Evolutionary conservation across 2,797 vertebrate genomes (phyloP).

Genomic region (Lemur catta): DNA sequence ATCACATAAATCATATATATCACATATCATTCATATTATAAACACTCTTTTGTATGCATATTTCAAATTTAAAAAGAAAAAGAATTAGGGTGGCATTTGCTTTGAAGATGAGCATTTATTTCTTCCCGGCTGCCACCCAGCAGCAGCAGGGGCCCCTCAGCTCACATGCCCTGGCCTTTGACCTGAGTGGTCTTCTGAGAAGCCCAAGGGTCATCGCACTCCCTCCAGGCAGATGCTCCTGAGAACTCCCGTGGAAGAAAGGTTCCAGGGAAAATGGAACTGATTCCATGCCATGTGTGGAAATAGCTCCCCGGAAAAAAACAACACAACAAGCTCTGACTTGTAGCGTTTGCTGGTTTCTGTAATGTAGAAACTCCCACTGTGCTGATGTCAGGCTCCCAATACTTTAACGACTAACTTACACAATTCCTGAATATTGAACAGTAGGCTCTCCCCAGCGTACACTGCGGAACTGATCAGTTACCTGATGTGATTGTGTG

Average conservation of each 20-base stretch:
- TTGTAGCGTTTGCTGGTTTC: background rate
- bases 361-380: background rate
- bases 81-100: background rate
- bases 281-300: too few relatives aligned
- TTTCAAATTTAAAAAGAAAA: background rate
- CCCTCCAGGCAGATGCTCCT: background rate
- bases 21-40: background rate
- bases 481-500: background rate
- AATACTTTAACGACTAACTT: background rate
- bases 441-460: background rate
- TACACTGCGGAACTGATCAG: background rate
- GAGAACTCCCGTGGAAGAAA: background rate
- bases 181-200: background rate
- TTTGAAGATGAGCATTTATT: background rate
- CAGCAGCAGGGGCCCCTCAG: background rate
- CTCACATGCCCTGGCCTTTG: background rate
- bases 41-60: background rate
- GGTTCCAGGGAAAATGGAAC: background rate
- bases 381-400: background rate
- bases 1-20: background rate
- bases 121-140: background rate
- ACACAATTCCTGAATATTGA: background rate
- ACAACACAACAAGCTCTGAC: background rate
- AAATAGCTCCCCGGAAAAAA: background rate
- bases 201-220: background rate